These are phyloP conservation scores for Corythornis vintsioides DNA, from an alignment of 2,113 vertebrate genomes.

Conservation along the genomic window DNA sequence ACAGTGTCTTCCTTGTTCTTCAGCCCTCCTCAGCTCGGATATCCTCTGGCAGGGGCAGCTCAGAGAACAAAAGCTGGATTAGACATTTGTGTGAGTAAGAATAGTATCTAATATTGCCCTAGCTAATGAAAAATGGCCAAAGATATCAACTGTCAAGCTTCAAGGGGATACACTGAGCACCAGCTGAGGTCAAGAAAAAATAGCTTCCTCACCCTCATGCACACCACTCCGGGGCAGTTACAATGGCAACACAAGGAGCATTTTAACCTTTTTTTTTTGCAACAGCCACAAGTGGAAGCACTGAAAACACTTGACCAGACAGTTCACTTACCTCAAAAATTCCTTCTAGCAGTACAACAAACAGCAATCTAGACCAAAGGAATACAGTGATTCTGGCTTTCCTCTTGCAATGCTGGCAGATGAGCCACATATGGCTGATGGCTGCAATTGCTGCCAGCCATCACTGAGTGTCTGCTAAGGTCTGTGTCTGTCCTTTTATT, in stretches of 20 bases:
- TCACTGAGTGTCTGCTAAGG: not conserved
- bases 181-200: not conserved
- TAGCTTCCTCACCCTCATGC: not conserved
- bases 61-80: slow-evolving; percentile 22
- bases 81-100: not conserved
- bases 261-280: not conserved
- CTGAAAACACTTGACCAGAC: not conserved
- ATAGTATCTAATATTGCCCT: not conserved
- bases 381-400: not conserved
- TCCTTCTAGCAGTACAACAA: not conserved
- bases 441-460: not conserved
- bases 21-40: not conserved
- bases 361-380: not conserved
- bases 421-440: not conserved
- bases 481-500: not conserved
- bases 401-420: not conserved
- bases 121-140: slow-evolving; percentile 7
- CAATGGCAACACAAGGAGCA: not conserved
- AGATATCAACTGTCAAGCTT: not conserved
- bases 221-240: not conserved
- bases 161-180: not conserved
- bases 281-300: not conserved
- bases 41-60: slow-evolving; percentile 6
- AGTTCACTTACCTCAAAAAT: not conserved
- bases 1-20: not conserved